Evolutionary conservation across 2,888 invertebrate genomes (phyloP).

Genomic region (Capitulum mitella): DNA sequence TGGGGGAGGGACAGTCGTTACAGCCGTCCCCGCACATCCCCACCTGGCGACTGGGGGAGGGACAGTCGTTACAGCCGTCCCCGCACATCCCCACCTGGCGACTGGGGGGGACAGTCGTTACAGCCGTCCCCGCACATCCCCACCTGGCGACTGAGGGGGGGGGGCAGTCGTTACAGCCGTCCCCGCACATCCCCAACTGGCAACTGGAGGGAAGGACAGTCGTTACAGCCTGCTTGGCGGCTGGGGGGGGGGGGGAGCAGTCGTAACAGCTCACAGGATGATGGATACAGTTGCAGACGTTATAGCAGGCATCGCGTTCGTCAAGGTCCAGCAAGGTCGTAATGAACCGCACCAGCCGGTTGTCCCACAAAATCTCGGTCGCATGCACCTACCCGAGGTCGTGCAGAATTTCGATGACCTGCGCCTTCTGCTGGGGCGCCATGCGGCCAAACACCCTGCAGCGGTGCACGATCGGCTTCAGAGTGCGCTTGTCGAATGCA

Average conservation of each 20-base stretch:
- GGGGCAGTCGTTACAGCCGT: conserved; percentile 48
- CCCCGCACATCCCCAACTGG: conserved; percentile 47
- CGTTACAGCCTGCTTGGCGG: conserved; percentile 45
- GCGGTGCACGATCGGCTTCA: conserved; percentile 38
- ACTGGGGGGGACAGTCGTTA: too few species aligned
- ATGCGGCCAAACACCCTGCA: conserved; percentile 45
- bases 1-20: conserved; percentile 44
- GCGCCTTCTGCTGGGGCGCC: conserved; percentile 58
- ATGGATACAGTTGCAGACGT: too few species aligned
- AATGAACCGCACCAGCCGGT: too few species aligned
- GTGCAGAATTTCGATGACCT: conserved; percentile 63
- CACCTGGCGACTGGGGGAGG: conserved; percentile 49
- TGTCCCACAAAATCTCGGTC: too few species aligned
- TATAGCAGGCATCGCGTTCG: too few species aligned
- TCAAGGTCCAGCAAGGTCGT: too few species aligned
- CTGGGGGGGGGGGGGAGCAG: conserved; percentile 44
- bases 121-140: conserved; percentile 49
- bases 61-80: neutral
- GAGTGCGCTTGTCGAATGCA: conserved; percentile 42
- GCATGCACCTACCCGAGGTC: conserved; percentile 44
- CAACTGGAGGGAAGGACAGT: conserved; percentile 48
- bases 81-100: too few species aligned
- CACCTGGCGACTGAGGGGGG: conserved; percentile 51
- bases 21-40: conserved; percentile 49
- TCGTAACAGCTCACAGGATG: conserved; percentile 49